phyloP scores from a whole-genome alignment of 2,888 invertebrate species.

The Taenaris catops region DNA sequence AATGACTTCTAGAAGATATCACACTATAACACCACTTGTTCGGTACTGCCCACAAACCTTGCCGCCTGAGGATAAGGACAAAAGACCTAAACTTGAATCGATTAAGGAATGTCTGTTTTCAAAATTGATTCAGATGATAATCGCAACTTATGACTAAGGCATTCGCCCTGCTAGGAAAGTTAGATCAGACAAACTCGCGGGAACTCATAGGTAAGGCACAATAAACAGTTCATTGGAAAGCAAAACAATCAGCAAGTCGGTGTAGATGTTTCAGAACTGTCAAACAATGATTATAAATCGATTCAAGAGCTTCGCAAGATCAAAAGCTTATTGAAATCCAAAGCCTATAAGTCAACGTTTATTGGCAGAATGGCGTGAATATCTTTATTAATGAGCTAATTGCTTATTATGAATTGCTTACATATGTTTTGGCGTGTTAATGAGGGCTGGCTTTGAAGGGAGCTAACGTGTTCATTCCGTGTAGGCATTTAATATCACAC shows the following conservation, averaged over 20 bases:
- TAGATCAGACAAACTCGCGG: no score
- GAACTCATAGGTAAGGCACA: no score
- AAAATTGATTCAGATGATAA: no score
- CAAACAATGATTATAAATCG: conserved; percentile 63
- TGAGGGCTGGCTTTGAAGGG: conserved; percentile 55
- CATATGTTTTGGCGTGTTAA: conserved; percentile 58
- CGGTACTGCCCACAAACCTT: no score
- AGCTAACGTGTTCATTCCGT: conserved; percentile 20
- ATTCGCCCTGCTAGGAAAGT: no score
- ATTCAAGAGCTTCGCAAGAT: conserved; percentile 53
- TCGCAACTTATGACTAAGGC: no score
- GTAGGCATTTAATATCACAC: conserved; percentile 16
- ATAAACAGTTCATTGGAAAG: conserved; percentile 16
- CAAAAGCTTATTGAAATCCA: conserved; percentile 54
- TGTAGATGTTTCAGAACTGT: conserved; percentile 44
- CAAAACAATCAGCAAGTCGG: conserved; percentile 33
- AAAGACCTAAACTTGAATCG: no score
- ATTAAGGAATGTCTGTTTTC: no score
- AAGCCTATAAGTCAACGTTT: conserved; percentile 47
- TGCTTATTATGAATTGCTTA: conserved; percentile 63
- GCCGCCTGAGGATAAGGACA: no score
- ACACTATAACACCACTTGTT: no score
- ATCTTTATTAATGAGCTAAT: conserved; percentile 75
- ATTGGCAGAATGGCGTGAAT: conserved; percentile 62
- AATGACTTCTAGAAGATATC: no score